Evolutionary conservation across 2,888 invertebrate species (phyloP).

Genomic region (Dione juno): DNA sequence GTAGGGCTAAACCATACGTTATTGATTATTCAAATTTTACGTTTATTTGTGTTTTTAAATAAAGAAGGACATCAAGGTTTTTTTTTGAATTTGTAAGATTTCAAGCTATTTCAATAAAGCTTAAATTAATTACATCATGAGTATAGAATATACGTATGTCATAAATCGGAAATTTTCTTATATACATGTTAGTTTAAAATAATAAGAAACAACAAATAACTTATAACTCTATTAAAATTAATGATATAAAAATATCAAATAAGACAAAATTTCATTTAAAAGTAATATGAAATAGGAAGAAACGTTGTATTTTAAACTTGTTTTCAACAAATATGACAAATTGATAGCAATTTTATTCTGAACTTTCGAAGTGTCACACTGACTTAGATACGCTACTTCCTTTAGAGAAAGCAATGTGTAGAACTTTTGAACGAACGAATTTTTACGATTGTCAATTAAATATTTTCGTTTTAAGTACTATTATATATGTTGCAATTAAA

Average conservation of each 20-base stretch:
- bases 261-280: background rate
- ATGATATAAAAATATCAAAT: background rate
- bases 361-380: slow-evolving; percentile 28
- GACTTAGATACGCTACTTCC: slow-evolving; percentile 25
- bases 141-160: too few species aligned
- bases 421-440: slow-evolving; percentile 19
- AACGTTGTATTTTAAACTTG: slow-evolving; percentile 28
- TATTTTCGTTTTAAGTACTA: slow-evolving; percentile 5
- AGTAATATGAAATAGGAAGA: slow-evolving; percentile 6
- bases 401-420: slow-evolving; percentile 15
- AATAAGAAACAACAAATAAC: too few species aligned
- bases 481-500: too few species aligned
- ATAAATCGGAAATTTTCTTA: too few species aligned
- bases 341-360: slow-evolving; percentile 29
- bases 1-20: too few species aligned
- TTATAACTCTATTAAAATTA: background rate
- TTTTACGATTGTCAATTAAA: background rate
- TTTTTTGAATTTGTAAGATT: too few species aligned
- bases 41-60: too few species aligned
- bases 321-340: slow-evolving; percentile 31
- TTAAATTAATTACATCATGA: too few species aligned
- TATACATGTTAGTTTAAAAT: too few species aligned
- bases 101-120: too few species aligned
- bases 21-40: too few species aligned
- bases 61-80: too few species aligned